A percentile compares a stretch with the other conserved stretches of the same genome.
These are phyloP conservation scores for Gnathochromis pfefferi DNA, from an alignment of 2,113 vertebrate genomes.

Conservation along the genomic window DNA sequence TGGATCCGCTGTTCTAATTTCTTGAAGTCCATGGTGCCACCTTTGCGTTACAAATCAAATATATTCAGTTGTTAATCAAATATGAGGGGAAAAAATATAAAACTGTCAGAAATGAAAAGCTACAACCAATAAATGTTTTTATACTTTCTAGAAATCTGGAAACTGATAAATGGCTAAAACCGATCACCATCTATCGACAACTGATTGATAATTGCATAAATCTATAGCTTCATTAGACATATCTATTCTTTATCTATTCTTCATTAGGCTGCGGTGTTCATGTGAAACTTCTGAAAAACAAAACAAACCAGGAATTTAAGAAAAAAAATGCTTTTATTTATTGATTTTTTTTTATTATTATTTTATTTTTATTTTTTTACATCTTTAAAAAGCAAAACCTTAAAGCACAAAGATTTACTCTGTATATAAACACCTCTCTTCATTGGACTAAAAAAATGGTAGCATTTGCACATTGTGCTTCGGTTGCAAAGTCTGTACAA, in stretches of 20 bases:
- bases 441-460: conserved; percentile 80
- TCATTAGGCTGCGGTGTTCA: not conserved
- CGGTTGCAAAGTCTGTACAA: conserved; percentile 85
- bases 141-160: not conserved
- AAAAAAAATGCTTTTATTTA: conserved; percentile 74
- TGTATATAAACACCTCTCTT: conserved; percentile 83
- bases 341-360: not conserved
- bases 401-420: conserved; percentile 86
- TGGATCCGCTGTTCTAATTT: not conserved
- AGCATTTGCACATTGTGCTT: conserved; percentile 98
- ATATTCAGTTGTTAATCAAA: not conserved
- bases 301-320: conserved; percentile 15
- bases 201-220: not conserved
- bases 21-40: not conserved
- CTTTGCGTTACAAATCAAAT: not conserved
- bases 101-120: not conserved
- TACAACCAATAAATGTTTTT: not conserved
- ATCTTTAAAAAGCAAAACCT: conserved; percentile 89
- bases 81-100: not conserved
- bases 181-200: not conserved
- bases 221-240: not conserved
- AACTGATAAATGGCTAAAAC: not conserved
- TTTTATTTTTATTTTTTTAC: conserved; percentile 54
- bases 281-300: not conserved
- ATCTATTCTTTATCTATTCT: not conserved